A percentile compares a stretch with the other conserved stretches of the same genome.
Evolutionary conservation across 2,113 vertebrate species (phyloP).

Genomic region (Zonotrichia leucophrys): DNA sequence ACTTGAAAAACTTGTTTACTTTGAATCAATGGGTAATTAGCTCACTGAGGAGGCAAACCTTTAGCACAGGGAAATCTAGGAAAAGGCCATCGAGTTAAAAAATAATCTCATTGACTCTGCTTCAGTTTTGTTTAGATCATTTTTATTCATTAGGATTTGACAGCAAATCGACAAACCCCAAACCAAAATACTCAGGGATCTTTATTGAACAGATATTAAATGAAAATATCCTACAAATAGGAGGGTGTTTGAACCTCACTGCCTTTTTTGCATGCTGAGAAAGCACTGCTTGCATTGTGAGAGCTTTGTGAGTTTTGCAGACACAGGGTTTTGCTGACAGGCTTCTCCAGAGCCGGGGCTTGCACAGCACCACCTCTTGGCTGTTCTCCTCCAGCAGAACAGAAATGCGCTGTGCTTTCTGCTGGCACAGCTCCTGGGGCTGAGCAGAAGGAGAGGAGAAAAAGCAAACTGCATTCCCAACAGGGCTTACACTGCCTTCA

Average conservation of each 20-base stretch:
- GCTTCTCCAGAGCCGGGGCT: background rate
- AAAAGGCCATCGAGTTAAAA: background rate
- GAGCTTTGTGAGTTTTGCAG: background rate
- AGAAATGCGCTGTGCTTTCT: background rate
- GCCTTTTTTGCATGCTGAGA: background rate
- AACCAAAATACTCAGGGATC: background rate
- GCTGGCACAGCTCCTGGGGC: background rate
- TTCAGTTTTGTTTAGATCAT: background rate
- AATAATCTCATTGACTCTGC: background rate
- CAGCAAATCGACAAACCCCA: background rate
- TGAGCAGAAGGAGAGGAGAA: background rate
- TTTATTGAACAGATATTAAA: background rate
- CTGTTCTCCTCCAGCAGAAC: background rate
- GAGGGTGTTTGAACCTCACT: background rate
- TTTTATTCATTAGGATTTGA: background rate
- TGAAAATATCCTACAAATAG: background rate
- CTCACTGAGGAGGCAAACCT: background rate
- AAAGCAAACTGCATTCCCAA: background rate
- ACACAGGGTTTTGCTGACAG: rapidly evolving
- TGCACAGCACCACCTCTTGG: background rate
- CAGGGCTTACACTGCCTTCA: background rate
- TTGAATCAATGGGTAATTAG: background rate
- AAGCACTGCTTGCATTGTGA: background rate
- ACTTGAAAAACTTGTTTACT: background rate
- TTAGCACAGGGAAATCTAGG: background rate